These are phyloP conservation scores for Pitta sordida DNA, from an alignment of 2,113 vertebrate genomes.

Conservation along the genomic window DNA sequence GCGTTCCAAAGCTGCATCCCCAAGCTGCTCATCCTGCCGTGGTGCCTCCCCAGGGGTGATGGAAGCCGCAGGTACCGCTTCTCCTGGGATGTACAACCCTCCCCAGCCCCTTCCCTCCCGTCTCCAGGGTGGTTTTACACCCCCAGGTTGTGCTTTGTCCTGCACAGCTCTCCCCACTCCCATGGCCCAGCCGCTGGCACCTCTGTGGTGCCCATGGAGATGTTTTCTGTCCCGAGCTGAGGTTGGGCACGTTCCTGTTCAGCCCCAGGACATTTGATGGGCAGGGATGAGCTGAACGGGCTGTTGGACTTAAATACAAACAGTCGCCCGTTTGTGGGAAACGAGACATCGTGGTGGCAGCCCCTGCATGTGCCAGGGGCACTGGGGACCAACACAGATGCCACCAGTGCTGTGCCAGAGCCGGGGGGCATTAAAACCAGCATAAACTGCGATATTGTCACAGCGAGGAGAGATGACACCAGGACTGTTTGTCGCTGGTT, in stretches of 20 bases:
- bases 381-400: rapidly evolving
- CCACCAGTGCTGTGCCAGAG: not conserved
- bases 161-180: rapidly evolving
- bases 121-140: rapidly evolving
- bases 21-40: not conserved
- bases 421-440: rapidly evolving
- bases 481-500: not conserved
- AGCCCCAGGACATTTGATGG: not conserved
- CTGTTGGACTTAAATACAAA: not conserved
- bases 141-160: rapidly evolving
- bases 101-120: not conserved
- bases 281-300: not conserved
- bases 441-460: rapidly evolving
- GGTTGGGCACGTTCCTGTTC: rapidly evolving
- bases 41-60: not conserved
- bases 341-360: rapidly evolving
- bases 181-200: rapidly evolving
- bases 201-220: not conserved
- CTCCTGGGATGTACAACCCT: rapidly evolving
- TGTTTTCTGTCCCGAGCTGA: not conserved
- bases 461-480: not conserved
- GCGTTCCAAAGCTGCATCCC: not conserved
- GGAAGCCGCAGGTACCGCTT: not conserved
- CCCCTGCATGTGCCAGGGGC: rapidly evolving
- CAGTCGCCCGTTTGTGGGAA: not conserved